Conservation (phyloP, 2,797 vertebrate genomes). For the Acanthurus leucopareius region DNA sequence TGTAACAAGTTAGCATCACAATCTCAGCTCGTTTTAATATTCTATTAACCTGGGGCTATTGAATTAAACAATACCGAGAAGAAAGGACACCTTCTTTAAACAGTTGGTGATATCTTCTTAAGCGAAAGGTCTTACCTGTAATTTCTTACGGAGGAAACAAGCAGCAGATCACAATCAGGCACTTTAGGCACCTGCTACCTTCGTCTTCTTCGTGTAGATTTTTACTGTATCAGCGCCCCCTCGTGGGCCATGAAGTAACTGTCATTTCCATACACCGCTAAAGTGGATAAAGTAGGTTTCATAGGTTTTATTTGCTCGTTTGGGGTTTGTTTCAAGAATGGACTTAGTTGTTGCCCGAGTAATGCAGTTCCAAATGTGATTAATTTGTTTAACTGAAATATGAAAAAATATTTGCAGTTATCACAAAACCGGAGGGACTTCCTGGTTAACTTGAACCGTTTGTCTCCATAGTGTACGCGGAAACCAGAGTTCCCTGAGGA, state of each 20-base stretch:
- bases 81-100: neutral
- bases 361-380: neutral
- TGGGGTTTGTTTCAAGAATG: neutral
- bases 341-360: too few species aligned
- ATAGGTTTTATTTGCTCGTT: neutral
- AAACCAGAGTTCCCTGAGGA: too few species aligned
- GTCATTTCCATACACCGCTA: neutral
- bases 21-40: neutral
- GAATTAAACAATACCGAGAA: neutral
- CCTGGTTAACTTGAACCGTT: too few species aligned
- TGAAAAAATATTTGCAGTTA: neutral
- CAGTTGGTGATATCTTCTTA: rapidly evolving
- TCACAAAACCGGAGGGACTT: neutral
- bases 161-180: slow-evolving; percentile 20
- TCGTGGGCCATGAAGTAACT: neutral
- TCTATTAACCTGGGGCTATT: neutral
- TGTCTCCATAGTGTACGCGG: too few species aligned
- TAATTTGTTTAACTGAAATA: neutral
- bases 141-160: slow-evolving; percentile 13
- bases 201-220: slow-evolving; percentile 9
- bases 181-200: slow-evolving; percentile 40
- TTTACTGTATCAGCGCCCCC: slow-evolving; percentile 11
- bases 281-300: too few species aligned
- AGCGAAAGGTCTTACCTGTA: slow-evolving; percentile 66
- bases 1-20: slow-evolving; percentile 40